A percentile compares a stretch with the other conserved stretches of the same genome.
These are phyloP conservation scores for Mustela nigripes DNA, from an alignment of 2,113 vertebrate genomes.

Conservation along the genomic window DNA sequence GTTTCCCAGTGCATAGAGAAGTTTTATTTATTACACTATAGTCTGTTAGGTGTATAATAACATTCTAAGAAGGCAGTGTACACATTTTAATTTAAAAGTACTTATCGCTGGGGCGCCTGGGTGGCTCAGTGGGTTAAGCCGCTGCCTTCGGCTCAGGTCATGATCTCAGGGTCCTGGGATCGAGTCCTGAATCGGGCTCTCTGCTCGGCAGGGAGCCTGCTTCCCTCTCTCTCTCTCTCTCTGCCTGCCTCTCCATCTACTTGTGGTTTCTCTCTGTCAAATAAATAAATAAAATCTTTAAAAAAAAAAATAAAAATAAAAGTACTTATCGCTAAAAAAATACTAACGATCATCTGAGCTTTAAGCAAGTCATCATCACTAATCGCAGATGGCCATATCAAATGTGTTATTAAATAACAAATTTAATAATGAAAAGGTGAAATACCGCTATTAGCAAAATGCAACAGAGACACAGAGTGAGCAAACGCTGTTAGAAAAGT, in stretches of 20 bases:
- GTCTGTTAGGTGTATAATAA: not conserved
- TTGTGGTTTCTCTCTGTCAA: too few relatives aligned
- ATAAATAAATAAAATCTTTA: too few relatives aligned
- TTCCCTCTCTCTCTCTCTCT: too few relatives aligned
- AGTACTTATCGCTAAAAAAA: not conserved
- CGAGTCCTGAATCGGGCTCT: too few relatives aligned
- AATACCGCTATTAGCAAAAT: not conserved
- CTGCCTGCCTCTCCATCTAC: too few relatives aligned
- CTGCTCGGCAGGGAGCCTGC: too few relatives aligned
- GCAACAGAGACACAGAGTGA: not conserved
- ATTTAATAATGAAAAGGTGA: not conserved
- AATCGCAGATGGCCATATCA: not conserved
- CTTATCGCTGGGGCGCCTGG: not conserved
- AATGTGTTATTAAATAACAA: not conserved
- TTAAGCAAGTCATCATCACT: not conserved
- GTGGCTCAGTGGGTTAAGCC: too few relatives aligned
- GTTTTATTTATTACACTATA: not conserved
- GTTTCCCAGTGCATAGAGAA: not conserved
- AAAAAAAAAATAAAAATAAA: not conserved
- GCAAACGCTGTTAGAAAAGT: not conserved
- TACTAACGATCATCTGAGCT: not conserved
- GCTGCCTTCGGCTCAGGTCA: too few relatives aligned
- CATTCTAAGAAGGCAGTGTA: not conserved
- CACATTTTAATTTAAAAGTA: not conserved
- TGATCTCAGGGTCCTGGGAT: too few relatives aligned